A percentile compares a stretch with the other conserved stretches of the same genome.
Conservation (phyloP, 2,113 vertebrate species). For the mouse (Mus musculus) region GRCm39 chr12:47582001-47582500, state of each 20-base stretch:
- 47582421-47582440: not conserved
- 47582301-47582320: not conserved
- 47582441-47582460: not conserved
- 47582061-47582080: constrained; percentile 44
- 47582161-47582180: constrained; percentile 9
- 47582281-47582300: not conserved
- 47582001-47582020: not conserved
- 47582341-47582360: not conserved
- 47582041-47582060: constrained; percentile 65
- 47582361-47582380: not conserved
- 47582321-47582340: not conserved
- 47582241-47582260: constrained; percentile 37
- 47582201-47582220: constrained; percentile 5
- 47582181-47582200: constrained; percentile 61
- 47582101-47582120: not conserved
- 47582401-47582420: not conserved
- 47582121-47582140: constrained; percentile 48
- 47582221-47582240: constrained; percentile 6
- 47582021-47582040: constrained; percentile 57
- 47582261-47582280: constrained; percentile 33
- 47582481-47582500: not conserved
- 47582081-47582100: constrained; percentile 40
- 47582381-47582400: not conserved
- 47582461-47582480: not conserved
- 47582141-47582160: constrained; percentile 31